Percentiles rank a stretch among this genome's conserved stretches.
Evolutionary conservation across 2,113 vertebrate genomes (phyloP).

Genomic region (Sarotherodon lohbergeri): DNA sequence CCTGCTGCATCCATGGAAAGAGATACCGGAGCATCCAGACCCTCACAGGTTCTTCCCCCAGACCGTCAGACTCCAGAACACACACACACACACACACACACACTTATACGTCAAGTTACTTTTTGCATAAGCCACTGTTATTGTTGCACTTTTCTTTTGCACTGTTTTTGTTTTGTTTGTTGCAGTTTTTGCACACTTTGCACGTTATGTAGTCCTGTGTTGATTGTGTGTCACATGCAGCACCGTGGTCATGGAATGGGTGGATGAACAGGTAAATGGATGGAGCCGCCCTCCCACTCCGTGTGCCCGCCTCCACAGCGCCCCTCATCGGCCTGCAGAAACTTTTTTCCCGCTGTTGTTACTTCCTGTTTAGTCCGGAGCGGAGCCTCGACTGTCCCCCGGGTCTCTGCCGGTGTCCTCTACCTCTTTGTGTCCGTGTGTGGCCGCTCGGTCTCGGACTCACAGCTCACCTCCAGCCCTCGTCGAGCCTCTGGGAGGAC

Average conservation of each 20-base stretch:
- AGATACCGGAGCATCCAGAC: not conserved
- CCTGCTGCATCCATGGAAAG: not conserved
- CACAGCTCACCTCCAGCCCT: not conserved
- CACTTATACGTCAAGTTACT: not conserved
- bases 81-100: not conserved
- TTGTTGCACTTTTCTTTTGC: not conserved
- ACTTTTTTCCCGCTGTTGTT: slow-evolving; percentile 4
- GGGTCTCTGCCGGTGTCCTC: not conserved
- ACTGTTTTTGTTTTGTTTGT: not conserved
- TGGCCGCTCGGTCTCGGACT: not conserved
- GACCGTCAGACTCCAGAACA: not conserved
- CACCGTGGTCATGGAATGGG: not conserved
- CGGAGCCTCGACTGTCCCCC: not conserved
- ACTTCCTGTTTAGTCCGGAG: slow-evolving; percentile 55
- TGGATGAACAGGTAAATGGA: not conserved
- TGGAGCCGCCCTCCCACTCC: not conserved
- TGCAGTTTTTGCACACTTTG: not conserved
- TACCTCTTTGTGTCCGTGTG: not conserved
- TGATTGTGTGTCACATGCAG: rapidly evolving
- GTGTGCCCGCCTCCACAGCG: slow-evolving; percentile 20
- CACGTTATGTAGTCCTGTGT: not conserved
- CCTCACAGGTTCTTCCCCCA: not conserved
- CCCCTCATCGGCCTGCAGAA: slow-evolving; percentile 2
- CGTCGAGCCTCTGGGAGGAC: not conserved
- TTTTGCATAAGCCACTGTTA: not conserved